Conservation (phyloP, 2,113 vertebrate genomes). For the Puntigrus tetrazona region DNA sequence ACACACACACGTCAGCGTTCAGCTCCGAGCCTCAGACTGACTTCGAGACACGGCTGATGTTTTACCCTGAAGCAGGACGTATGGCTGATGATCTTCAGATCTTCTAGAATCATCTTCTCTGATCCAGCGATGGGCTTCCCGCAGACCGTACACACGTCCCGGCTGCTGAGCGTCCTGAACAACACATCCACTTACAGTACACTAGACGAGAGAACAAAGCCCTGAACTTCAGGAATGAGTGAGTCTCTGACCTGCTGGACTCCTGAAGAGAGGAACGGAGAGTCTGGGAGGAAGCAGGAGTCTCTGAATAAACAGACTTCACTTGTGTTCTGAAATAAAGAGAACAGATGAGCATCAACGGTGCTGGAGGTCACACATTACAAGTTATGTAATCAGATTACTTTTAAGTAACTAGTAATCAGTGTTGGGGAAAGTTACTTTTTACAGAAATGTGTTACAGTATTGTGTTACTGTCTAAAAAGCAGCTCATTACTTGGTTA, state of each 20-base stretch:
- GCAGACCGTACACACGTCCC: slow-evolving; percentile 83
- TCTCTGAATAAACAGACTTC: background rate
- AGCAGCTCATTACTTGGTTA: too few relatives aligned
- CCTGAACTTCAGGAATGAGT: background rate
- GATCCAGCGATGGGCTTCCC: slow-evolving; percentile 76
- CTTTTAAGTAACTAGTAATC: too few relatives aligned
- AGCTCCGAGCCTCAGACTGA: background rate
- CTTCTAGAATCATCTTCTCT: slow-evolving; percentile 83
- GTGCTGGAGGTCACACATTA: background rate
- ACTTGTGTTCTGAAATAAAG: background rate
- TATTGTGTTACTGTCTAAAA: too few relatives aligned
- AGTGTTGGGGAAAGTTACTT: too few relatives aligned
- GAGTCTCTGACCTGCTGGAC: slow-evolving; percentile 37
- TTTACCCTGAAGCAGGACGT: slow-evolving; percentile 86
- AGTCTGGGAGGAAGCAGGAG: background rate
- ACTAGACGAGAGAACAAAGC: background rate
- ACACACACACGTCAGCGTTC: background rate
- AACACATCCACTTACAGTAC: background rate
- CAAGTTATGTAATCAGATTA: background rate
- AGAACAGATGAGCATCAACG: background rate
- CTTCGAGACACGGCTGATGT: background rate
- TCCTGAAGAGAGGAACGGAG: background rate
- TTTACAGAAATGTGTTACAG: too few relatives aligned
- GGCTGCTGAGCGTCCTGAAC: slow-evolving; percentile 77
- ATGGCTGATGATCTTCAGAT: slow-evolving; percentile 82